phyloP scores from a whole-genome alignment of 2,888 invertebrate species.

The Ditula angustiorana region DNA sequence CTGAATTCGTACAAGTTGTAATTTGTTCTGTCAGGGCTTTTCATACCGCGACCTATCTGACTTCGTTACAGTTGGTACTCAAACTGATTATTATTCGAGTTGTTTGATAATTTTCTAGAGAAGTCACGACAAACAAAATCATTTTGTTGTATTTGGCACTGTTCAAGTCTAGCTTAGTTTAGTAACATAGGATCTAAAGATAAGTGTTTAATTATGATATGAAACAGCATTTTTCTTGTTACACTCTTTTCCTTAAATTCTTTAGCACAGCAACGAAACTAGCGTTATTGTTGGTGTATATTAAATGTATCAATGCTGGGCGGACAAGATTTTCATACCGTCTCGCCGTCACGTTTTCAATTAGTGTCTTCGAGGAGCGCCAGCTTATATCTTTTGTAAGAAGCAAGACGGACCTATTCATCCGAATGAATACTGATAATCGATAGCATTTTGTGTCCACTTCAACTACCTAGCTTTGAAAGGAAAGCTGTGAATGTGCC shows the following conservation, averaged over 20 bases:
- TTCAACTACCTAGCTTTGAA: slow-evolving; percentile 38
- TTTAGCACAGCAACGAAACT: slow-evolving; percentile 1
- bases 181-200: background rate
- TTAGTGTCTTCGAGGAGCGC: slow-evolving; percentile 68
- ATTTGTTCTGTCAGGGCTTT: slow-evolving; percentile 56
- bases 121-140: background rate
- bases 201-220: background rate
- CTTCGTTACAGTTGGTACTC: slow-evolving; percentile 16
- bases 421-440: slow-evolving; percentile 52
- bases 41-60: slow-evolving; percentile 46
- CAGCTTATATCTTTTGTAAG: slow-evolving; percentile 62
- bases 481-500: slow-evolving; percentile 28
- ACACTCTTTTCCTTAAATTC: slow-evolving; percentile 11
- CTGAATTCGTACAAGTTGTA: slow-evolving; percentile 59
- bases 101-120: slow-evolving; percentile 41
- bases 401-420: slow-evolving; percentile 47
- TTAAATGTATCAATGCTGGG: slow-evolving; percentile 26
- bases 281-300: slow-evolving; percentile 18
- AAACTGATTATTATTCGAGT: slow-evolving; percentile 25
- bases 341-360: slow-evolving; percentile 79
- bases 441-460: slow-evolving; percentile 46
- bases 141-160: background rate
- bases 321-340: slow-evolving; percentile 39
- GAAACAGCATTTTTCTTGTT: background rate
- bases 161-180: background rate